Evolutionary conservation across 2,113 vertebrate species (phyloP), one percentile per base, ranked within the genome.

Genomic region (Zosterops japonicus): DNA sequence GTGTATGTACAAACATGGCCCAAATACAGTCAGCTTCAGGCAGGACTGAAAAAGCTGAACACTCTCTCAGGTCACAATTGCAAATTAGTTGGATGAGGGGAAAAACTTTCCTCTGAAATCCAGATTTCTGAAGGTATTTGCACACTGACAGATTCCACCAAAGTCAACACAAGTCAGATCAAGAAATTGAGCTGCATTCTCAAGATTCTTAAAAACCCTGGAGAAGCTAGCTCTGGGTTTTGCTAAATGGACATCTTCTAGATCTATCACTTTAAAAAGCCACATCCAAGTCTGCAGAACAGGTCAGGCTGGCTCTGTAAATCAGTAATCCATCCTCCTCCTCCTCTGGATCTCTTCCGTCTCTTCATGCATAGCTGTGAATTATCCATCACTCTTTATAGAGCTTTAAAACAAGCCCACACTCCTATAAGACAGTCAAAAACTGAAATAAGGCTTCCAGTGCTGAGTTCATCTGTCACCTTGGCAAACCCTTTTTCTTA

Each of bases 241-340:
- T 78, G 36, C 46, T 76, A 79, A 70, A 27, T 3, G 16, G 61
- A 55, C 59, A 27, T 46, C 42, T 91, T 55, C 56, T 76, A 53
- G 55, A 33, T 53, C 60, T 56, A 35, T 55, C 63, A 39, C 82
- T 86, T 95, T 85, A 76, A 80, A 82, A 76, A 91, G 70, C 35
- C 52, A 65, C 18, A 65, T 67, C 25, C 50, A 49, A 50, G 39
- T 57, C 35, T 83, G 75, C 4, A 0, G 52, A 96, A 95, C 94
- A 89, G 75, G 94, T 96, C 72, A 89, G 80, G 92, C 92, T 49
- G 68, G 87, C 85, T 96, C 87, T 95, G 92, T 96, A 87, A 96
- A 96, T 96, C 79, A 96, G 90, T 96, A 96, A 96, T 49, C 85
- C 71, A 63, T 50, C 29, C 44, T 88, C 31, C 11, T 88, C 31